Percentiles rank a stretch among this genome's conserved stretches.
These are phyloP conservation scores for Hephaestus fuliginosus DNA, from an alignment of 2,797 vertebrate species.

Conservation along the genomic window DNA sequence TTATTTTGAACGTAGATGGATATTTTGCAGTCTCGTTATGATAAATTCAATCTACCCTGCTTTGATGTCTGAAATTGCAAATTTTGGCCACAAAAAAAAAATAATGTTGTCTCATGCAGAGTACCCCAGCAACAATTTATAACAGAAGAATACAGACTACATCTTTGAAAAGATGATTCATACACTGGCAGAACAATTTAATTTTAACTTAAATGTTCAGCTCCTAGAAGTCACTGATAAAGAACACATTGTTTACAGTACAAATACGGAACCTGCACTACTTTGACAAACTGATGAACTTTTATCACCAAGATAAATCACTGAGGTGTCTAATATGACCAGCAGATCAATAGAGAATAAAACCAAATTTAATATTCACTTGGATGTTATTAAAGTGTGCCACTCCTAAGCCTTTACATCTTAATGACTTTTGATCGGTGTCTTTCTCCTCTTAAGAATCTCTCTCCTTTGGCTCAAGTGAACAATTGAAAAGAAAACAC, in stretches of 20 bases:
- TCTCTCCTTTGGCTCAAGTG: background rate
- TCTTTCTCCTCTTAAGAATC: background rate
- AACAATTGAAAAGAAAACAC: background rate
- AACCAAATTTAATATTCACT: conserved; percentile 29
- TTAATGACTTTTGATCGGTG: conserved; percentile 33
- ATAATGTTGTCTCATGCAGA: conserved; percentile 46
- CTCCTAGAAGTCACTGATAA: background rate
- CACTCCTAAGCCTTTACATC: conserved; percentile 30
- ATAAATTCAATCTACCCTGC: conserved; percentile 71
- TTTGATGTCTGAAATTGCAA: conserved; percentile 81
- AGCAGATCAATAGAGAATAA: conserved; percentile 28
- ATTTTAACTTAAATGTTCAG: conserved; percentile 11
- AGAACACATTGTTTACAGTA: background rate
- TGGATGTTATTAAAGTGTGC: conserved; percentile 28
- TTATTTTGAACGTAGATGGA: conserved; percentile 69
- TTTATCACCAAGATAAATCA: no score
- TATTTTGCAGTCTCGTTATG: conserved; percentile 70
- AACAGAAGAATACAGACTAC: conserved; percentile 5
- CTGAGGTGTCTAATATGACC: conserved; percentile 3
- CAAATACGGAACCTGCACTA: background rate
- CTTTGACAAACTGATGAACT: conserved; percentile 2
- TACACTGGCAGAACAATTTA: conserved; percentile 17
- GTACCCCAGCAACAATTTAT: conserved; percentile 10
- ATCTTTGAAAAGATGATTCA: conserved; percentile 21
- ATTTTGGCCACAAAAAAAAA: conserved; percentile 70